Conservation (phyloP, 2,888 invertebrate species). For the Hecatera dysodea region DNA sequence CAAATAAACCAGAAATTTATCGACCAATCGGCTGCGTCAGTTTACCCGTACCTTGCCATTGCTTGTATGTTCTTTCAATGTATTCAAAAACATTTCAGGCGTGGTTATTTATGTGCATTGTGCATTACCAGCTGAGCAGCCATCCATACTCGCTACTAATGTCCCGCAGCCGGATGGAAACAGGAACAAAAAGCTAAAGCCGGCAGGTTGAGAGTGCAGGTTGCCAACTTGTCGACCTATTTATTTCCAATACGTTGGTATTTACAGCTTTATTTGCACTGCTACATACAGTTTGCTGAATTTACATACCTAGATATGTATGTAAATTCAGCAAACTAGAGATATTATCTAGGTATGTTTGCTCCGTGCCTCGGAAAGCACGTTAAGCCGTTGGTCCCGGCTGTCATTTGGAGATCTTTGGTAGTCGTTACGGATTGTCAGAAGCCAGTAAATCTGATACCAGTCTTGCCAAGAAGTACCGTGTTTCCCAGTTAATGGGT, state of each 20-base stretch:
- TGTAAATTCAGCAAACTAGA: no score
- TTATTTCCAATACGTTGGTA: conserved; percentile 27
- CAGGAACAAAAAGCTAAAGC: conserved; percentile 3
- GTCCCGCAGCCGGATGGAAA: conserved; percentile 8
- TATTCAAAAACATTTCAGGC: conserved; percentile 3
- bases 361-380: no score
- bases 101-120: conserved; percentile 27
- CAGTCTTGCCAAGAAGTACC: no score
- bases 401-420: no score
- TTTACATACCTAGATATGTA: no score
- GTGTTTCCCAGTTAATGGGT: no score
- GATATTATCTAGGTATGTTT: neutral
- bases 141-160: conserved; percentile 29
- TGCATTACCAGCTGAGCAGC: conserved; percentile 22
- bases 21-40: no score
- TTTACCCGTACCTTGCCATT: no score
- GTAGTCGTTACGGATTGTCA: no score
- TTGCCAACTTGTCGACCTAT: conserved; percentile 38
- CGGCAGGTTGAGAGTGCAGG: conserved; percentile 9
- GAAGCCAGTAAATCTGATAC: no score
- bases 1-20: no score
- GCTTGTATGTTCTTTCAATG: neutral
- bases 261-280: conserved; percentile 19
- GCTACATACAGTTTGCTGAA: neutral
- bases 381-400: no score